Conservation (phyloP, 2,888 invertebrate genomes). For the Venusia cambrica region DNA sequence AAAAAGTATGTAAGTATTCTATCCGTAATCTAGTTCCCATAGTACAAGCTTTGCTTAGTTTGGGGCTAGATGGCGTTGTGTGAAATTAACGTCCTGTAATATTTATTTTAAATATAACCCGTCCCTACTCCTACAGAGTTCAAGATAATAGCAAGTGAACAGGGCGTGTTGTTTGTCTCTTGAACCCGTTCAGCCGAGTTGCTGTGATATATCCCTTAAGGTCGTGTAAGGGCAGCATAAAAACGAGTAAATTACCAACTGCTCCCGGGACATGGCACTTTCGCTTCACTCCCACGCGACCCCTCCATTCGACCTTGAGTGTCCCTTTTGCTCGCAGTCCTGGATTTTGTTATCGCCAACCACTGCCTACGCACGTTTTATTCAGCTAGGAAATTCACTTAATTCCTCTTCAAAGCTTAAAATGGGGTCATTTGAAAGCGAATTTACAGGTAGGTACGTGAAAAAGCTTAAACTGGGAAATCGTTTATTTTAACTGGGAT, state of each 20-base stretch:
- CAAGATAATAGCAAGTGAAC: too few relatives aligned
- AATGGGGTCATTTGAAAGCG: constrained; percentile 5
- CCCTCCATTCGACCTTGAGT: constrained; percentile 21
- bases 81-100: too few relatives aligned
- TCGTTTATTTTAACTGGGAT: too few relatives aligned
- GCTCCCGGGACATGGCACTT: constrained; percentile 35
- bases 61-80: too few relatives aligned
- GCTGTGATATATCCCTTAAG: constrained; percentile 13
- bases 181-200: constrained; percentile 8
- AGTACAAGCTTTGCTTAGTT: too few relatives aligned
- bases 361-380: constrained; percentile 39
- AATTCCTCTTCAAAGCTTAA: constrained; percentile 25
- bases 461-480: too few relatives aligned
- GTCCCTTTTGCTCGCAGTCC: constrained; percentile 36
- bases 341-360: constrained; percentile 34
- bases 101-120: too few relatives aligned
- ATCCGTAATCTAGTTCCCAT: too few relatives aligned
- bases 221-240: constrained; percentile 26
- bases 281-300: constrained; percentile 32
- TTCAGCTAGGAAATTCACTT: constrained; percentile 17
- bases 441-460: too few relatives aligned
- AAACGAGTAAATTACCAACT: constrained; percentile 34
- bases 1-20: too few relatives aligned
- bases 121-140: too few relatives aligned
- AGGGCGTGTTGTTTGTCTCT: constrained; percentile 1